A percentile compares a stretch with the other conserved stretches of the same genome.
These are phyloP conservation scores for Montipora foliosa DNA, from an alignment of 64 coral and sea anemone species.

Conservation along the genomic window DNA sequence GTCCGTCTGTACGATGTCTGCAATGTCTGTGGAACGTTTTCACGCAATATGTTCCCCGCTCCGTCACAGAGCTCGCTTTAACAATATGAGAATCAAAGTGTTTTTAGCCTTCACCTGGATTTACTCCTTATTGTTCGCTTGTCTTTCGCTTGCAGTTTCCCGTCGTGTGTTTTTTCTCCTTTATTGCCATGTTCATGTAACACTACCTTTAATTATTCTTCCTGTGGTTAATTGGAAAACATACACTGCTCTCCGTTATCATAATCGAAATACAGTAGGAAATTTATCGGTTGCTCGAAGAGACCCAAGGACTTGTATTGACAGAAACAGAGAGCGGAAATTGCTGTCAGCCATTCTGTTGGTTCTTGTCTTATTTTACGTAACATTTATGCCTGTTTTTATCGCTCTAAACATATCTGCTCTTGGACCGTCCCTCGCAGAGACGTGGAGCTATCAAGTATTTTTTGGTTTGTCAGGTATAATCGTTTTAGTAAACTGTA, in stretches of 20 bases:
- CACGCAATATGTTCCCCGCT: background rate
- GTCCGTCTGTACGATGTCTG: background rate
- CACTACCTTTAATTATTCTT: background rate
- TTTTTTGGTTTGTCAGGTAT: too few relatives aligned
- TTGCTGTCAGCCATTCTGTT: too few relatives aligned
- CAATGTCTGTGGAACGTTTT: conserved; percentile 19
- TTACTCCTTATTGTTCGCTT: background rate
- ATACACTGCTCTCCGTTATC: background rate
- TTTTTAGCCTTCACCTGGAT: background rate
- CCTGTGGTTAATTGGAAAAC: conserved; percentile 34
- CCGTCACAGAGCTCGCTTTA: background rate
- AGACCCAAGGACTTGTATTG: too few relatives aligned
- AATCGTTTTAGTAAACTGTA: too few relatives aligned
- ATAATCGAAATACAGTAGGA: background rate
- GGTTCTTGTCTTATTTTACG: too few relatives aligned
- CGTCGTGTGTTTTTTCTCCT: background rate
- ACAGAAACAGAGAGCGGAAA: too few relatives aligned
- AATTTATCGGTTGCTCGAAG: too few relatives aligned
- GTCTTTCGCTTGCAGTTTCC: background rate
- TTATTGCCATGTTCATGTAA: background rate
- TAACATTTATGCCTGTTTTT: too few relatives aligned
- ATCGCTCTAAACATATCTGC: too few relatives aligned
- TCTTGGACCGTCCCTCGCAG: too few relatives aligned
- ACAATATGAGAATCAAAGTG: background rate
- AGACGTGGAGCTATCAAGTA: too few relatives aligned